A percentile compares a stretch with the other conserved stretches of the same genome.
These are phyloP conservation scores for Ptychoptera contaminata DNA, from an alignment of 2,888 invertebrate genomes.

Conservation along the genomic window DNA sequence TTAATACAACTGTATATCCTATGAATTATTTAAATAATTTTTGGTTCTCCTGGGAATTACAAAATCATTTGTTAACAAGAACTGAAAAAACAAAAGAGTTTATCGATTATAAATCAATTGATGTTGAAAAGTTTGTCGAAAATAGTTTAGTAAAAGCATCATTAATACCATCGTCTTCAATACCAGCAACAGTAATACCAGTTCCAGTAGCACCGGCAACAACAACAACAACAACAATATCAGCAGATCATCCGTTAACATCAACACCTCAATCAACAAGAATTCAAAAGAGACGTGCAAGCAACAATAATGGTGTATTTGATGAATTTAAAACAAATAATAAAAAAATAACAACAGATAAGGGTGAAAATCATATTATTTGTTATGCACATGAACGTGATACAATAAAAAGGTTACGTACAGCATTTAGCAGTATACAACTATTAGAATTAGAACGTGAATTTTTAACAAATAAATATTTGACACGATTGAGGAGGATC, in stretches of 20 bases:
- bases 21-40: background rate
- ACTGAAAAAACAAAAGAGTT: no score
- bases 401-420: slow-evolving; percentile 76
- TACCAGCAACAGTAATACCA: slow-evolving; percentile 29
- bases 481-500: slow-evolving; percentile 74
- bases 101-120: no score
- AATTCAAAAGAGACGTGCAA: background rate
- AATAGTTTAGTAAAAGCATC: background rate
- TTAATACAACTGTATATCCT: background rate
- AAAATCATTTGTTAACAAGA: no score
- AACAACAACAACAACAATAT: slow-evolving; percentile 34
- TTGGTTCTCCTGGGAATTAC: no score
- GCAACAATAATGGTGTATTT: slow-evolving; percentile 32
- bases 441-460: slow-evolving; percentile 76
- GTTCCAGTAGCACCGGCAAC: slow-evolving; percentile 32
- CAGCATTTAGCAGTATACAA: slow-evolving; percentile 85
- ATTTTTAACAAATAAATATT: slow-evolving; percentile 78
- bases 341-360: slow-evolving; percentile 32
- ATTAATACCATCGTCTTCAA: slow-evolving; percentile 17
- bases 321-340: slow-evolving; percentile 35
- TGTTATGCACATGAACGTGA: slow-evolving; percentile 26
- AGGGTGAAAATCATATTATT: slow-evolving; percentile 15
- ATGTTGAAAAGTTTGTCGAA: no score
- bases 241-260: slow-evolving; percentile 29
- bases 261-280: slow-evolving; percentile 11